Evolutionary conservation across 2,113 vertebrate genomes (phyloP), one percentile per base, ranked within the genome.

Genomic region (Taurulus bubalis): DNA sequence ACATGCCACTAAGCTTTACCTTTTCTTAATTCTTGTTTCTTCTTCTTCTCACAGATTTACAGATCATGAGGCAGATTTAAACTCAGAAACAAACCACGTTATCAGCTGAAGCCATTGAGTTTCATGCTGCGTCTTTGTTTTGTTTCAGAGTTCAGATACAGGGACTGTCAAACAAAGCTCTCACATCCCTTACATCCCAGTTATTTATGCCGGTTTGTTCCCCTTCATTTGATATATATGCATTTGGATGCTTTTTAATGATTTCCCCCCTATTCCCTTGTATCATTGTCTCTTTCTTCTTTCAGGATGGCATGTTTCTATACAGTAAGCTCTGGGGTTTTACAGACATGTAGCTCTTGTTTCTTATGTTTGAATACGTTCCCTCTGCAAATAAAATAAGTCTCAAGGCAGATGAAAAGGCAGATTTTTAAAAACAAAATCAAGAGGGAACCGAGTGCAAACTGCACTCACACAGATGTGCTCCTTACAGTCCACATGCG

Each of bases 1-100:
- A 63, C 65, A 80, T 34, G 64, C 80, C 38, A 8, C 65, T n/a
- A 58, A 45, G 26, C 63, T 59, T 71, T 45, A 60, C 51, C 71
- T 67, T 32, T 24, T 69, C 7, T n/a, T 26, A 26, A 59, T 74
- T 71, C n/a, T n/a, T 26, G 60, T 56, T 45, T 4, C 4, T 58
- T 62, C 75, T 78, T 32, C 51, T 63, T 62, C 45, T 28, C 9
- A 36, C 26, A 8, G 47, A 53, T 64, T 64, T 47, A 51, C 45
- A 12, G 56, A 68, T 84, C 55, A 56, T 32, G 16, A 56, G 34
- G 64, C 10, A 18, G 36, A 71, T 74, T 70, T 71, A 40, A 36
- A 24, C 74, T 60, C 16, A 58, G 47, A 86, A 77, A 65, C 30
- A 72, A 67, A 49, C 64, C 42, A 2, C 0, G 32, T 62, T 34